Percentiles rank a stretch among this genome's conserved stretches.
Evolutionary conservation across 2,888 invertebrate species (phyloP).

Genomic region (Yponomeuta cagnagella): DNA sequence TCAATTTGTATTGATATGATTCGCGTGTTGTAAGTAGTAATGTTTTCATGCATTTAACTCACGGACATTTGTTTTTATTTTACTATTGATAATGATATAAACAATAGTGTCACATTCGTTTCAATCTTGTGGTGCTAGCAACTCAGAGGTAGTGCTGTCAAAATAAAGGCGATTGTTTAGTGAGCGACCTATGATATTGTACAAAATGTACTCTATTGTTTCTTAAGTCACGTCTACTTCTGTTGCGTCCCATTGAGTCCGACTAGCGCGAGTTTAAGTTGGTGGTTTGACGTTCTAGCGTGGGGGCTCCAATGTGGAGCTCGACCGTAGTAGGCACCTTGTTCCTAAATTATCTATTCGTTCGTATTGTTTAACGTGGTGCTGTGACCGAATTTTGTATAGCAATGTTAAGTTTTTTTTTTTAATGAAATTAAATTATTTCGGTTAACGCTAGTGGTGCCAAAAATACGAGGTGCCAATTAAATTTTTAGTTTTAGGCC

Average conservation of each 20-base stretch:
- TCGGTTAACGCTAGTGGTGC: conserved; percentile 58
- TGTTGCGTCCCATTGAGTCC: background rate
- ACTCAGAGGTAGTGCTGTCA: conserved; percentile 18
- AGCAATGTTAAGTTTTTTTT: conserved; percentile 21
- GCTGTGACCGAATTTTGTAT: conserved; percentile 43
- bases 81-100: background rate
- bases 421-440: conserved; percentile 20
- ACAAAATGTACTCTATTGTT: background rate
- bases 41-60: conserved; percentile 26
- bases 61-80: conserved; percentile 18
- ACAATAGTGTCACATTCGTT: conserved; percentile 28
- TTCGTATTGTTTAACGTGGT: conserved; percentile 38
- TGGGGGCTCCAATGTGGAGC: background rate
- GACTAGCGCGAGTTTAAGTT: background rate
- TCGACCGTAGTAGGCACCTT: conserved; percentile 31
- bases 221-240: background rate
- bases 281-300: background rate
- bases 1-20: conserved; percentile 16
- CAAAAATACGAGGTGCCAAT: conserved; percentile 66
- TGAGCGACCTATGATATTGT: background rate
- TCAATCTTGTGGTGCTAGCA: conserved; percentile 48
- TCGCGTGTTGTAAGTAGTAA: conserved; percentile 20
- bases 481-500: conserved; percentile 16
- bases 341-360: conserved; percentile 40
- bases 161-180: background rate